A percentile compares a stretch with the other conserved stretches of the same genome.
These are phyloP conservation scores for Myiagra hebetior DNA, from an alignment of 2,113 vertebrate genomes.

Conservation along the genomic window DNA sequence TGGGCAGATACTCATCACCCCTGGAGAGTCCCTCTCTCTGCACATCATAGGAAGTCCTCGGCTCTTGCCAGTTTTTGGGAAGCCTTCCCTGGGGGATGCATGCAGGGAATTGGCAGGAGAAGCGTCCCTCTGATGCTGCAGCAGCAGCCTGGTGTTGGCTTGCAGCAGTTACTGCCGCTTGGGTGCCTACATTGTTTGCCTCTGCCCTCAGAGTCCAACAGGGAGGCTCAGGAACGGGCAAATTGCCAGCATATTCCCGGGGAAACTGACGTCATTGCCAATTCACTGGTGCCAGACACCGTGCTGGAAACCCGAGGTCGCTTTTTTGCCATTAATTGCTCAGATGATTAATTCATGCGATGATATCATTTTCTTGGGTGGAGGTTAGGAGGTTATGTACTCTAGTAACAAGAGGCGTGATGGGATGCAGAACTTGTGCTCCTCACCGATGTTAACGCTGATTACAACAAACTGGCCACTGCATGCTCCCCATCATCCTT, in stretches of 20 bases:
- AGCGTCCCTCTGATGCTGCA: neutral
- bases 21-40: neutral
- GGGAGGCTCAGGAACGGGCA: neutral
- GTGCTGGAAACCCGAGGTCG: constrained; percentile 34
- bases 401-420: neutral
- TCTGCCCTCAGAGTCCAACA: neutral
- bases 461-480: neutral
- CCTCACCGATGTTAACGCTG: neutral
- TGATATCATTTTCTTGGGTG: constrained; percentile 24
- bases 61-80: neutral
- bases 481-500: neutral
- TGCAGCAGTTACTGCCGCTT: neutral
- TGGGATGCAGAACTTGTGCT: neutral
- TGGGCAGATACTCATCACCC: accelerated
- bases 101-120: neutral
- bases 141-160: neutral
- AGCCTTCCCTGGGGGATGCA: neutral
- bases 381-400: neutral
- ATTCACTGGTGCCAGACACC: neutral
- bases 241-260: neutral
- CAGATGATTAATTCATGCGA: constrained; percentile 48
- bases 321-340: constrained; percentile 29
- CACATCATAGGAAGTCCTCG: neutral
- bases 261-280: constrained; percentile 15
- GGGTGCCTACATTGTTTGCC: constrained; percentile 29